Evolutionary conservation across 2,113 vertebrate species (phyloP), one percentile per base, ranked within the genome.

Genomic region (Ceyx melanurus): DNA sequence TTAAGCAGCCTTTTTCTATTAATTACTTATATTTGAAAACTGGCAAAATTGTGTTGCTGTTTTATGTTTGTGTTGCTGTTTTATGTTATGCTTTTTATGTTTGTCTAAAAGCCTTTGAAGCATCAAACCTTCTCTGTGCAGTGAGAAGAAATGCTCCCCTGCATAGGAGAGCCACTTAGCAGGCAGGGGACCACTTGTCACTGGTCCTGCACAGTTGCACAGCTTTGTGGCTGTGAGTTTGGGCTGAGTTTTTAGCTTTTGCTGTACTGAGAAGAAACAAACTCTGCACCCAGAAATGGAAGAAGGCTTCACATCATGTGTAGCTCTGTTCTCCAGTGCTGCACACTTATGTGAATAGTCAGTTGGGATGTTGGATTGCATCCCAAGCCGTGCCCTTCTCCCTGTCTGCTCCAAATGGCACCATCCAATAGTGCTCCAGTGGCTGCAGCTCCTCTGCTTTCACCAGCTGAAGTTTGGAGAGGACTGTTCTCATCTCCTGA

Each of bases 201-300:
- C 23, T 33, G 31, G 3, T 46, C 62, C 65, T 88, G 92, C 88
- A 91, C 96, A 95, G 86, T 84, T 86, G 74, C 60, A 87, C 86
- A 80, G 70, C 67, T 58, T 93, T 94, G 80, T 90, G 90, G 93
- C 42, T 96, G 28, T 54, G 66, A 93, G 28, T 25, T 89, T 73
- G 42, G 50, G 72, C 82, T 66, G 33, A 21, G 5, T 5, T 73
- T 88, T 80, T 68, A 90, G 91, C 70, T 19, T 62, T 80, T 43
- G 12, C 29, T 88, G 45, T 53, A n/a, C 64, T 46, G 48, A 75
- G 43, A 76, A 61, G 75, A 80, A 80, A 45, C 33, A 68, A 79
- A 23, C 57, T 43, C 28, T 64, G 54, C 20, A 13, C 42, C 26
- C 28, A 56, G n/a, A 71, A 43, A 62, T 26, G 22, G 33, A 60